phyloP scores from a whole-genome alignment of 2,888 invertebrate genomes.

The Norana najaformis region DNA sequence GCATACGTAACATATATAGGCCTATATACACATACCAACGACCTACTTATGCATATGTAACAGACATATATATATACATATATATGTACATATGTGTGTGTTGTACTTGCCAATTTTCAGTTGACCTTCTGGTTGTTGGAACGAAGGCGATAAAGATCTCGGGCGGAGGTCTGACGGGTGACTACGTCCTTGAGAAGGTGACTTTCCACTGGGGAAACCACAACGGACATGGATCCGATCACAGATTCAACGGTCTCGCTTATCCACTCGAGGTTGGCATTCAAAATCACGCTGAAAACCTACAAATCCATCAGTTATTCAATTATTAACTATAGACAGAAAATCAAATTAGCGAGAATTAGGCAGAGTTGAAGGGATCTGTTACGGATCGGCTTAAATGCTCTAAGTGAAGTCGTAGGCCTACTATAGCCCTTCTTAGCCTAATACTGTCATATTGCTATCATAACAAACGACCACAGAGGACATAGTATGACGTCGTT shows the following conservation, averaged over 20 bases:
- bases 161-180: background rate
- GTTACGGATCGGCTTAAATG: no score
- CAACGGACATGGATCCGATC: background rate
- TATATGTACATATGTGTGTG: background rate
- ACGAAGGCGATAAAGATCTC: background rate
- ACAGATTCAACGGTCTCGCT: slow-evolving; percentile 4
- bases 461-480: no score
- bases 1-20: no score
- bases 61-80: no score
- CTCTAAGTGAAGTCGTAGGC: no score
- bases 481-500: no score
- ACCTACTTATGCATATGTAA: no score
- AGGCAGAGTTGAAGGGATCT: no score
- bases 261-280: slow-evolving; percentile 17
- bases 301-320: background rate
- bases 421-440: no score
- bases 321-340: no score
- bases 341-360: background rate
- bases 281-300: background rate
- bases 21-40: no score
- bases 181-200: slow-evolving; percentile 1
- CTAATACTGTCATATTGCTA: no score
- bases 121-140: background rate
- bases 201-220: slow-evolving; percentile 1
- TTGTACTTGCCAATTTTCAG: background rate